These are phyloP conservation scores for Apodemus agrarius DNA, from an alignment of 2,797 vertebrate species.

Conservation along the genomic window DNA sequence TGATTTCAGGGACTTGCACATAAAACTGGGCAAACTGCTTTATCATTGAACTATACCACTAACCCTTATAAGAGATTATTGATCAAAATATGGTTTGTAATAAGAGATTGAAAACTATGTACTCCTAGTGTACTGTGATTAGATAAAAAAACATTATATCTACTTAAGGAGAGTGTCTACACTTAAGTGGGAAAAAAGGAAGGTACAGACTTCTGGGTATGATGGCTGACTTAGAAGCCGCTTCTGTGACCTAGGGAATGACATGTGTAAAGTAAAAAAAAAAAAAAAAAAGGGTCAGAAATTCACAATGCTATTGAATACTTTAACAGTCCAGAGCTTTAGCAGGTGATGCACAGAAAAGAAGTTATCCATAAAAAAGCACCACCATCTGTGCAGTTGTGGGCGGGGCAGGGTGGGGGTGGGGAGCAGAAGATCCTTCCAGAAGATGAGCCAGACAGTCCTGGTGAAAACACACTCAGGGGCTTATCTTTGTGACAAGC, in stretches of 20 bases:
- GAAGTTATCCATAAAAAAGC: not conserved
- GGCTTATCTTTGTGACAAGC: not conserved
- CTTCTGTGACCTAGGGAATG: not conserved
- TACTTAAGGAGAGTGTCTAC: not conserved
- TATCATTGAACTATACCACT: too few species aligned
- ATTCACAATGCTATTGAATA: not conserved
- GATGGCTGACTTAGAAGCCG: not conserved
- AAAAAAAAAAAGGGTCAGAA: not conserved
- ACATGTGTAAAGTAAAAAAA: not conserved
- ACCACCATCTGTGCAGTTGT: not conserved
- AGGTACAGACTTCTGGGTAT: not conserved
- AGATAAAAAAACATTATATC: not conserved
- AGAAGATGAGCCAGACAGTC: not conserved
- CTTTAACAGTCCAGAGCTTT: not conserved
- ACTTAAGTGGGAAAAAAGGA: constrained; percentile 22
- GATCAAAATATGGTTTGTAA: too few species aligned
- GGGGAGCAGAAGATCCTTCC: not conserved
- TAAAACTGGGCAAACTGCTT: too few species aligned
- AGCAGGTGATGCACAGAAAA: not conserved
- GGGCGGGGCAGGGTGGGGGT: too few species aligned
- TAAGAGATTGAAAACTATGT: not conserved
- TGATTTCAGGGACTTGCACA: too few species aligned
- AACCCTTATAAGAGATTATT: not conserved
- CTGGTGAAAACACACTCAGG: not conserved
- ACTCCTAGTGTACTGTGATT: not conserved